Evolutionary conservation across 2,113 vertebrate genomes (phyloP).

Genomic region (Oryctolagus cuniculus): DNA sequence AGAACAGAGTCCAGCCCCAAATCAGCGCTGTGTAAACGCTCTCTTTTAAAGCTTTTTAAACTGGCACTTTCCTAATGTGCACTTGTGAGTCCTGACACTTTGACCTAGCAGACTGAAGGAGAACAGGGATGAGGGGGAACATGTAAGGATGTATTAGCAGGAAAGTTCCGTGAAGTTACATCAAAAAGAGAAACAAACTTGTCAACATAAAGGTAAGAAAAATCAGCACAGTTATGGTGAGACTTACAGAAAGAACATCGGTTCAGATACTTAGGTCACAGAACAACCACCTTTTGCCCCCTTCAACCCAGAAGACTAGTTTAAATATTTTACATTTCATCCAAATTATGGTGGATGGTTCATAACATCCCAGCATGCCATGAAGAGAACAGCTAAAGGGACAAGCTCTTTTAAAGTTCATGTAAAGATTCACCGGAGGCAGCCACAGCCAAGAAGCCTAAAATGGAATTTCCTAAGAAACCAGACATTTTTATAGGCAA

Average conservation of each 20-base stretch:
- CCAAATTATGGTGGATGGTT: conserved; percentile 49
- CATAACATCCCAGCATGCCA: conserved; percentile 86
- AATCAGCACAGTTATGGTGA: conserved; percentile 75
- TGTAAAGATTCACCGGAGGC: conserved; percentile 71
- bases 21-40: neutral
- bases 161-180: conserved; percentile 87
- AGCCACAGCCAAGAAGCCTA: conserved; percentile 62
- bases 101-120: conserved; percentile 91
- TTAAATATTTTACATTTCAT: conserved; percentile 68
- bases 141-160: conserved; percentile 85
- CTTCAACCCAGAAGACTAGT: conserved; percentile 69
- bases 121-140: conserved; percentile 69
- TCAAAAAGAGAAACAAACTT: conserved; percentile 85
- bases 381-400: conserved; percentile 88
- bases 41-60: conserved; percentile 17
- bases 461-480: conserved; percentile 56
- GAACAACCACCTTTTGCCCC: conserved; percentile 66
- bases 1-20: neutral
- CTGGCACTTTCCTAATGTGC: conserved; percentile 2
- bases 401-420: conserved; percentile 88
- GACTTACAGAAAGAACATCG: conserved; percentile 72
- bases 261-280: conserved; percentile 54
- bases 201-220: conserved; percentile 82
- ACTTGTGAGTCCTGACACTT: conserved; percentile 71
- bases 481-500: neutral